phyloP scores from a whole-genome alignment of 2,888 invertebrate species.

The Stramonita haemastoma region DNA sequence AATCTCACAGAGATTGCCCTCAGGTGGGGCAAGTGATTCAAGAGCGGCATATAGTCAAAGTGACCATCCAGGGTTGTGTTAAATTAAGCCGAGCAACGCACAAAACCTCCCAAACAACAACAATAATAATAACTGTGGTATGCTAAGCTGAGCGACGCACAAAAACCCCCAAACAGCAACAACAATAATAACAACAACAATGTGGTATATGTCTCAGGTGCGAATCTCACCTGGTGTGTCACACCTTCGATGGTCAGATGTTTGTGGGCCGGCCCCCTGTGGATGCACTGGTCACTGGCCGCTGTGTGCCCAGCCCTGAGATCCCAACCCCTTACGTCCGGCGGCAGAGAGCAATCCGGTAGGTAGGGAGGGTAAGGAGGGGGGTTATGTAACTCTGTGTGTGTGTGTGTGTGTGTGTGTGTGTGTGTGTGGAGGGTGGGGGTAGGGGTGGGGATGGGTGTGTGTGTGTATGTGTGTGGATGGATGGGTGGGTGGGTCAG shows the following conservation, averaged over 20 bases:
- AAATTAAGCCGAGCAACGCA: no score
- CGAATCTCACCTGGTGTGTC: slow-evolving; percentile 30
- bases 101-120: no score
- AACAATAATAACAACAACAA: no score
- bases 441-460: background rate
- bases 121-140: no score
- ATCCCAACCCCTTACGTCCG: background rate
- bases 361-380: background rate
- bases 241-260: background rate
- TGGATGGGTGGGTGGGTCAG: background rate
- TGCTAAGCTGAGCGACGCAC: no score
- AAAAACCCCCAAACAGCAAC: no score
- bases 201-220: slow-evolving; percentile 26
- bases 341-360: background rate
- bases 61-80: no score
- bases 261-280: slow-evolving; percentile 23
- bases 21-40: no score
- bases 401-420: background rate
- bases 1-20: no score
- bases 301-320: background rate
- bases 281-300: background rate
- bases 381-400: no score
- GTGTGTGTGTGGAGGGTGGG: background rate
- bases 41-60: no score
- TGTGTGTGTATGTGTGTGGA: no score